Conservation (phyloP, 1,140 invertebrate genomes). For the Laupala kohalensis region DNA sequence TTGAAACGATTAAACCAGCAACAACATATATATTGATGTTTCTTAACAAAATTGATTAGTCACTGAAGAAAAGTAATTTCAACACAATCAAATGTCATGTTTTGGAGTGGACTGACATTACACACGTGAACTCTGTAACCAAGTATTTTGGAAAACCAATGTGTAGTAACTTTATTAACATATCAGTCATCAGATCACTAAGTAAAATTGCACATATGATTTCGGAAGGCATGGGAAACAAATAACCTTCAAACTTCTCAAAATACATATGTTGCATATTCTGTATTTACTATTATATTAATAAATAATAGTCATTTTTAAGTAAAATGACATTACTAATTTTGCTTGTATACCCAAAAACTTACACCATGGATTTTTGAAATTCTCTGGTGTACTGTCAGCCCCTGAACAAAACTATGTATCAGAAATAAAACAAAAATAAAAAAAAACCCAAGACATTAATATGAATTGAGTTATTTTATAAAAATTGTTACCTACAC, state of each 20-base stretch:
- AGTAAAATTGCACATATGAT: too few relatives aligned
- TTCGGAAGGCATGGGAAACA: too few relatives aligned
- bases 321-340: too few relatives aligned
- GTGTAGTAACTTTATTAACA: too few relatives aligned
- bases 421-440: neutral
- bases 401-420: neutral
- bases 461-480: neutral
- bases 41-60: neutral
- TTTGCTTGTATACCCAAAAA: too few relatives aligned
- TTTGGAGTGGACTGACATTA: neutral
- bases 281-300: too few relatives aligned
- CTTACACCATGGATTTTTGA: too few relatives aligned
- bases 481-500: neutral
- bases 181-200: too few relatives aligned
- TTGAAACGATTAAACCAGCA: neutral
- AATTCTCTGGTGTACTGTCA: neutral
- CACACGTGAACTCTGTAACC: neutral
- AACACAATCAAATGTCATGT: neutral
- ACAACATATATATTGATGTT: neutral
- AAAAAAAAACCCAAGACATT: neutral
- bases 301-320: too few relatives aligned
- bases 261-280: too few relatives aligned
- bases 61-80: neutral
- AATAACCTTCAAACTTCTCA: too few relatives aligned
- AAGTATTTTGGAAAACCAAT: too few relatives aligned